Conservation (phyloP, 2,113 vertebrate species). For the Salvelinus fontinalis region DNA sequence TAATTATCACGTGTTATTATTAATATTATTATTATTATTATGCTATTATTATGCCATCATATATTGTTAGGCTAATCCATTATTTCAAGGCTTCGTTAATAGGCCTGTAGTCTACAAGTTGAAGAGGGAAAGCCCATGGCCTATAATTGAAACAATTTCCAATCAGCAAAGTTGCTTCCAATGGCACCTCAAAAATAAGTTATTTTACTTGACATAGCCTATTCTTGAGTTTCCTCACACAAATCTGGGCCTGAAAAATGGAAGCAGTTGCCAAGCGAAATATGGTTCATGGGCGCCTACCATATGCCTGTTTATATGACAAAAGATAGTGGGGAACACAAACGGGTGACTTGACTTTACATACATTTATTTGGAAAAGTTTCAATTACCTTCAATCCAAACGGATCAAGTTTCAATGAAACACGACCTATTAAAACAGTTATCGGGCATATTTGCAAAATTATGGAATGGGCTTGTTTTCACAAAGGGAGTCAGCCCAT, state of each 20-base stretch:
- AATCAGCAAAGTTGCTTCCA: background rate
- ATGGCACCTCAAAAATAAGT: background rate
- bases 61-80: background rate
- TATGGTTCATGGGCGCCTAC: conserved; percentile 32
- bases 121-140: too few species aligned
- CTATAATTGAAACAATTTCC: background rate
- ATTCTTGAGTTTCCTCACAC: conserved; percentile 1
- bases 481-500: conserved; percentile 3
- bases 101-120: background rate
- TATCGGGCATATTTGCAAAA: conserved; percentile 40
- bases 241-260: conserved; percentile 23
- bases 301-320: conserved; percentile 63
- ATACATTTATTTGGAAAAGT: conserved; percentile 47
- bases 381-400: conserved; percentile 48
- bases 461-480: conserved; percentile 28
- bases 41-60: background rate
- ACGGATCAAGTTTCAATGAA: conserved; percentile 43
- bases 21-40: background rate
- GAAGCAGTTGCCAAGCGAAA: conserved; percentile 43
- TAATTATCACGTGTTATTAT: background rate
- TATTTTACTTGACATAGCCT: background rate
- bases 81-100: background rate
- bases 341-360: conserved; percentile 55
- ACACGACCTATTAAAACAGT: conserved; percentile 45
- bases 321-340: conserved; percentile 49